Percentiles rank a stretch among this genome's conserved stretches.
phyloP scores from a whole-genome alignment of 2,113 vertebrate genomes.

The Eupsittula cactorum region DNA sequence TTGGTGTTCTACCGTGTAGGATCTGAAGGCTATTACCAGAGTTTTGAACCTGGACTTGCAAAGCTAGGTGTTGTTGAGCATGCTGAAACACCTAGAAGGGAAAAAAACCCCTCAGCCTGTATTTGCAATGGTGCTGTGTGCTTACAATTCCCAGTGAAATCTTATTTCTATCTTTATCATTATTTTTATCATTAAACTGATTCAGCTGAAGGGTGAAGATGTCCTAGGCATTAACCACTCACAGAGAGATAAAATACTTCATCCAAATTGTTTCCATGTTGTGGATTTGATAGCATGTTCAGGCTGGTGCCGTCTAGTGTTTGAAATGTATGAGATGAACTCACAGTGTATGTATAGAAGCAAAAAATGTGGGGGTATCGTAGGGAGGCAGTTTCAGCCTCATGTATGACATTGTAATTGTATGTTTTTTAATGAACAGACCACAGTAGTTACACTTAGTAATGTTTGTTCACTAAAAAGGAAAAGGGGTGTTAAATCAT shows the following conservation, averaged over 20 bases:
- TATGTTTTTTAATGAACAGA: constrained; percentile 74
- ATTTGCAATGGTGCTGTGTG: background rate
- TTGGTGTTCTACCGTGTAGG: background rate
- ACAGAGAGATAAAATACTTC: background rate
- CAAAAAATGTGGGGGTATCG: background rate
- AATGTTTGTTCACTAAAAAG: constrained; percentile 75
- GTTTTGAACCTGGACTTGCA: background rate
- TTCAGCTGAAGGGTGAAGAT: background rate
- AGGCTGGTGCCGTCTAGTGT: background rate
- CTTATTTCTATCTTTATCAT: background rate
- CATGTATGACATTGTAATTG: constrained; percentile 39
- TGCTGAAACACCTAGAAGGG: background rate
- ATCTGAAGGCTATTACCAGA: background rate
- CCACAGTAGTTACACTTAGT: constrained; percentile 73
- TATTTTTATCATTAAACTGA: background rate
- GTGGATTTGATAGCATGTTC: background rate
- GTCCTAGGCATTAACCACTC: background rate
- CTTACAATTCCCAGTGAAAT: background rate
- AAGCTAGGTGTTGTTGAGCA: background rate
- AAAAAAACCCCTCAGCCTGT: background rate
- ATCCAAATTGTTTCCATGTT: background rate
- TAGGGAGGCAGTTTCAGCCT: background rate
- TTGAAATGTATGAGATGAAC: background rate
- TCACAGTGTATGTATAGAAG: background rate
- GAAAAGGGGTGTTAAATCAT: constrained; percentile 76